Percentiles rank a stretch among this genome's conserved stretches.
phyloP scores from a whole-genome alignment of 2,797 vertebrate genomes.

The Myripristis jacobus region DNA sequence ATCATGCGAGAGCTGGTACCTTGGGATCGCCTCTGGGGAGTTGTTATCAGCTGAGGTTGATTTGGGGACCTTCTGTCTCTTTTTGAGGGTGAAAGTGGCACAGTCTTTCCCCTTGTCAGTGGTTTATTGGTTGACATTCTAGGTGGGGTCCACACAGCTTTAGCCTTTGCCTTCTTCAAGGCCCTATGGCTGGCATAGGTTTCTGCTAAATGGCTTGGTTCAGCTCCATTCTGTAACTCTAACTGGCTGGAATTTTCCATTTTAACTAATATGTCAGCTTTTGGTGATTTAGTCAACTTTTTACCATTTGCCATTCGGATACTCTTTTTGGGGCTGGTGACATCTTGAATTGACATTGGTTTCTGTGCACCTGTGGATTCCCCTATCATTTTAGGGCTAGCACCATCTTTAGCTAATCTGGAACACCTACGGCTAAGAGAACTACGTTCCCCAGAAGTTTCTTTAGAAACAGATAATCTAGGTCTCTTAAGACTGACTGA shows the following conservation, averaged over 20 bases:
- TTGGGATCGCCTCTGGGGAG: neutral
- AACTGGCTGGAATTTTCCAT: slow-evolving; percentile 11
- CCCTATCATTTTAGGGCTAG: neutral
- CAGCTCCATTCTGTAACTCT: slow-evolving; percentile 6
- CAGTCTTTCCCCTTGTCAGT: neutral
- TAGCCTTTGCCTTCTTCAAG: slow-evolving; percentile 24
- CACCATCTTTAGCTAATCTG: slow-evolving; percentile 4
- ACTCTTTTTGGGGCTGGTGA: neutral
- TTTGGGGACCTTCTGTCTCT: slow-evolving; percentile 28
- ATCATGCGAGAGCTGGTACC: neutral
- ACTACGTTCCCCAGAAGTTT: neutral
- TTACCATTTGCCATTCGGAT: slow-evolving; percentile 20
- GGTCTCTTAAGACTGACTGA: neutral
- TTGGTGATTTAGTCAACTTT: slow-evolving; percentile 38
- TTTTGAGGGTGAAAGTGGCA: slow-evolving; percentile 3
- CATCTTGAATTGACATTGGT: slow-evolving; percentile 29
- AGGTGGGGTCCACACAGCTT: slow-evolving; percentile 67
- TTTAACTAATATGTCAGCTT: slow-evolving; percentile 28
- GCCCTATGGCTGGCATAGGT: neutral
- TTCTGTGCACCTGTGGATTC: slow-evolving; percentile 38
- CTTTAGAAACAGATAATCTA: slow-evolving; percentile 1
- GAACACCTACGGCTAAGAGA: neutral
- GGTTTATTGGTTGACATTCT: slow-evolving; percentile 18
- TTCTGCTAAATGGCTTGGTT: slow-evolving; percentile 7
- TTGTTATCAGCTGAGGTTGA: neutral